These are phyloP conservation scores for Amphiprion ocellaris DNA, from an alignment of 2,113 vertebrate species.

Conservation along the genomic window DNA sequence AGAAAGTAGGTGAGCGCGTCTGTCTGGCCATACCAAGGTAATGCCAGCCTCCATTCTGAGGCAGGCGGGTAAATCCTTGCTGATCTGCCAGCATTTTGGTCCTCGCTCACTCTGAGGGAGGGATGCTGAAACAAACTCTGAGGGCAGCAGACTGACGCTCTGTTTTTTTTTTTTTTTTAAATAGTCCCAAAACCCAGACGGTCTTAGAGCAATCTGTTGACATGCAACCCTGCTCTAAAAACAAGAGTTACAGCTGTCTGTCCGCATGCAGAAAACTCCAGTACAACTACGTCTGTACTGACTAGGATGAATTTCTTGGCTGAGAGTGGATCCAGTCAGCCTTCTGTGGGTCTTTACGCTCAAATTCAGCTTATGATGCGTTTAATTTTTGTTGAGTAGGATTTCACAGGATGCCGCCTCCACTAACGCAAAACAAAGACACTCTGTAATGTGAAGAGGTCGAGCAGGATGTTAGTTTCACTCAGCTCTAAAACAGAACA, in stretches of 20 bases:
- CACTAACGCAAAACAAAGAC: neutral
- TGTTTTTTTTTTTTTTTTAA: neutral
- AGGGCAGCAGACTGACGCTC: neutral
- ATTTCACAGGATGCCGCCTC: constrained; percentile 7
- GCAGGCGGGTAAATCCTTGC: constrained; percentile 59
- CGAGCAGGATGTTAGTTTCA: neutral
- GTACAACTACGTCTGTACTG: neutral
- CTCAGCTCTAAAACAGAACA: neutral
- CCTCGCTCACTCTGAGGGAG: neutral
- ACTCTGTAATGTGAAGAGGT: neutral
- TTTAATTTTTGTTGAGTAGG: neutral
- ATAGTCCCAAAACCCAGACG: no score
- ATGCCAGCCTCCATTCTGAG: constrained; percentile 59
- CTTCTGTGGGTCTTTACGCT: neutral
- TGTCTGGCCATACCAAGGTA: constrained; percentile 61
- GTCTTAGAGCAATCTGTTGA: no score
- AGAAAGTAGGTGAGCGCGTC: constrained; percentile 74
- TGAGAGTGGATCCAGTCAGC: constrained; percentile 1
- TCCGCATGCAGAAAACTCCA: no score
- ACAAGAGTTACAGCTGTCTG: no score
- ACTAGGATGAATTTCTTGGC: constrained; percentile 2
- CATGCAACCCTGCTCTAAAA: no score
- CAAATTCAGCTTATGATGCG: neutral
- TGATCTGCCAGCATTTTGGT: constrained; percentile 52
- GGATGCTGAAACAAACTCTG: neutral